phyloP scores from a whole-genome alignment of 2,888 invertebrate species.

The Spatulosminthurus flaviceps region DNA sequence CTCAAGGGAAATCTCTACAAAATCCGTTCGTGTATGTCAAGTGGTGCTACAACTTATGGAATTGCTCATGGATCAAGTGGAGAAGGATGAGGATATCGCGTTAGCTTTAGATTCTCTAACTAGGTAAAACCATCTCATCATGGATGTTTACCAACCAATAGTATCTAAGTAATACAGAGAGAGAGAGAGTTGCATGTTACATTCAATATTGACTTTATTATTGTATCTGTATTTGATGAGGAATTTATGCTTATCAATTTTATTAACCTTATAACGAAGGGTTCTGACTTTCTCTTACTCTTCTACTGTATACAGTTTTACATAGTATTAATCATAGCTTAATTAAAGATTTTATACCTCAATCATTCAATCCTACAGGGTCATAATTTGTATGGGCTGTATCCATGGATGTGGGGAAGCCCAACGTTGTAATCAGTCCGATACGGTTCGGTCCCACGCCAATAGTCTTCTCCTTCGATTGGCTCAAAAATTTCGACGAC shows the following conservation, averaged over 20 bases:
- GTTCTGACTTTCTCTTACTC: not conserved
- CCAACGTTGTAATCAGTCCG: slow-evolving; percentile 84
- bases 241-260: no score
- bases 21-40: slow-evolving; percentile 89
- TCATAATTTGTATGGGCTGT: slow-evolving; percentile 91
- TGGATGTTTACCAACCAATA: no score
- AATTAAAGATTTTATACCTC: not conserved
- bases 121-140: no score
- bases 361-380: no score
- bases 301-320: no score
- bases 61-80: slow-evolving; percentile 77
- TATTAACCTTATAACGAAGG: no score
- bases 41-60: slow-evolving; percentile 92
- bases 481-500: slow-evolving; percentile 74
- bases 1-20: slow-evolving; percentile 82
- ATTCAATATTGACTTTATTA: not conserved
- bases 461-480: slow-evolving; percentile 80
- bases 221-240: not conserved
- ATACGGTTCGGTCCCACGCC: slow-evolving; percentile 88
- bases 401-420: slow-evolving; percentile 91
- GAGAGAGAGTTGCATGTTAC: not conserved
- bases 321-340: not conserved
- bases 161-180: no score
- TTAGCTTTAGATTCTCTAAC: slow-evolving; percentile 61
- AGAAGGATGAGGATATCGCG: slow-evolving; percentile 62